Evolutionary conservation across 2,888 invertebrate species (phyloP), one percentile per base, ranked within the genome.

Genomic region (Myopa tessellatipennis): DNA sequence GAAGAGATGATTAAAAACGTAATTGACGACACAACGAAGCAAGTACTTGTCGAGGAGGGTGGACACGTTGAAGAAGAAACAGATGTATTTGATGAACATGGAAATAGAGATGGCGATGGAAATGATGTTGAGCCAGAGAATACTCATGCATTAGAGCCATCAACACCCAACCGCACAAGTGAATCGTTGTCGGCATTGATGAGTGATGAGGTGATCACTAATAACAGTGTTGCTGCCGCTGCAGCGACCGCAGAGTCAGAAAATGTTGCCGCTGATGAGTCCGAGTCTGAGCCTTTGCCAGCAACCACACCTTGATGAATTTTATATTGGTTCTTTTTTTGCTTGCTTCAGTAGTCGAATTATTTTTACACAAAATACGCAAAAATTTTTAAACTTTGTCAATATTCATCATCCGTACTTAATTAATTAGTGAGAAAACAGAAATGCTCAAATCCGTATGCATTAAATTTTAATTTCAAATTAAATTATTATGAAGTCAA

Each of bases 1-100:
- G 91, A 92, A 80, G 90, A 91, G 78, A 90, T 93, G 83, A 89
- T 93, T 78, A 90, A 91, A 80, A 88, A 90, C 80, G 85, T 92
- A 76, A 83, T 93, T 38, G 85, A 86, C 16, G 91, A 92, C 63
- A 76, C 84, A 34, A 81, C 82, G 61, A 81, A 79, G 50, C 80
- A 82, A 71, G 82, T 83, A 4, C 78, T 83, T 60, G 10, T 80
- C 34, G 82, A 82, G 38, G 83, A 82, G 61, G 80, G 81, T 60
- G 82, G 81, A 34, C 12, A 12, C 4, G 26, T 65, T 8, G 73
- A 60, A 0, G 73, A 79, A 4, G 58, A 40, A 18, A 52, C 76
- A 58, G 69, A 73, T 69, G 75, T 34, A 67, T 38, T 55, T 34
- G 74, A 52, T 16, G 60, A 14, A 36, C 63, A 63, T 18, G 26